These are phyloP conservation scores for Pollicipes pollicipes DNA, from an alignment of 1,140 invertebrate genomes.

Conservation along the genomic window DNA sequence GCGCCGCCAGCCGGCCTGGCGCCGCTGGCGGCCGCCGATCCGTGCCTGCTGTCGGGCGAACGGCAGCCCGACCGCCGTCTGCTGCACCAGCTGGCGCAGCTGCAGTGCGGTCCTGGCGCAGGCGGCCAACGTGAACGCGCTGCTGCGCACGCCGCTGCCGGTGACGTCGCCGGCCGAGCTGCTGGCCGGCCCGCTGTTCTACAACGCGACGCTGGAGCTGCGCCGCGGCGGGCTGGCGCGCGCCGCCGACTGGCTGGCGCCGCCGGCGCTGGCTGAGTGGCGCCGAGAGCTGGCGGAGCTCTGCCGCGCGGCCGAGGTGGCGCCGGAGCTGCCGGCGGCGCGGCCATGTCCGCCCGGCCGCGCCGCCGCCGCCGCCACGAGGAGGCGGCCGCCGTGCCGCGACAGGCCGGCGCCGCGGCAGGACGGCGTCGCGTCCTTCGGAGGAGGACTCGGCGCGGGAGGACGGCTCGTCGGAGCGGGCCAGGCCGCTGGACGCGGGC, in stretches of 20 bases:
- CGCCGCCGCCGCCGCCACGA: too few relatives aligned
- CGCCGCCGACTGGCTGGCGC: not conserved
- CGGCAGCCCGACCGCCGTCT: not conserved
- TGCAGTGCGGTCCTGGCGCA: conserved; percentile 1
- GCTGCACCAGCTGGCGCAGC: not conserved
- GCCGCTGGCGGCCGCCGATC: not conserved
- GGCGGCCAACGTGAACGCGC: not conserved
- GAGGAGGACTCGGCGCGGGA: too few relatives aligned
- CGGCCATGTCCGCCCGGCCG: too few relatives aligned
- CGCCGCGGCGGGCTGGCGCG: not conserved
- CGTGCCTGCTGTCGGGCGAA: not conserved
- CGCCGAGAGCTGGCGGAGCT: not conserved
- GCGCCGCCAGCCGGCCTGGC: not conserved
- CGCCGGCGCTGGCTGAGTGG: not conserved
- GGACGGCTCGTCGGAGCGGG: too few relatives aligned
- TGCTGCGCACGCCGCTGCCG: not conserved
- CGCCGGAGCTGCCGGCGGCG: not conserved
- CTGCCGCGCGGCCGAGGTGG: not conserved
- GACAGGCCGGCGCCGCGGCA: too few relatives aligned
- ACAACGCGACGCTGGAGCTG: not conserved
- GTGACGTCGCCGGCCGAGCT: not conserved
- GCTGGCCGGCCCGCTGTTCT: not conserved
- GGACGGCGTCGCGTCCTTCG: too few relatives aligned
- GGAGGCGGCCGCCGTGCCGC: too few relatives aligned
- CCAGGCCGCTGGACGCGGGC: too few relatives aligned